These are phyloP conservation scores for Ovibos moschatus DNA, from an alignment of 2,113 vertebrate genomes.

Conservation along the genomic window DNA sequence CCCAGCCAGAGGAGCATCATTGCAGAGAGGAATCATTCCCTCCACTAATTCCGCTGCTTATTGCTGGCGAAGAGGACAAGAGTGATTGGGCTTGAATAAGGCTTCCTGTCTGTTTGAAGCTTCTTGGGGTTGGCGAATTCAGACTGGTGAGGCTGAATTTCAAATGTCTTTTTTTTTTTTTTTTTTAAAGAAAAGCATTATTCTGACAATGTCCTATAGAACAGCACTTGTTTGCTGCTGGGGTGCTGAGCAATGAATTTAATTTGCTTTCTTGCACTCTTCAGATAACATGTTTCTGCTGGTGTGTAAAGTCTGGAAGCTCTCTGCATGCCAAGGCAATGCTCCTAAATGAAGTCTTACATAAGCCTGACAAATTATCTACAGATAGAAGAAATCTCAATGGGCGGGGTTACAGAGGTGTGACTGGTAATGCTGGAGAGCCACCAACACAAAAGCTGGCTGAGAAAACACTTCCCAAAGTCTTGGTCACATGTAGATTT, in stretches of 20 bases:
- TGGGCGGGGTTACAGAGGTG: background rate
- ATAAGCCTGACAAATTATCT: conserved; percentile 48
- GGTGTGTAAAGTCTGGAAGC: conserved; percentile 35
- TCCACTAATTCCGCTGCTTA: background rate
- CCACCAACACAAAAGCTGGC: conserved; percentile 32
- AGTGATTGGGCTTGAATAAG: background rate
- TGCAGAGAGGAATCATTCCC: background rate
- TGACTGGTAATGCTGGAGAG: background rate
- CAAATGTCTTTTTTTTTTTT: background rate
- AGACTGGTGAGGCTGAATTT: background rate
- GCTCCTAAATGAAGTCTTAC: conserved; percentile 32
- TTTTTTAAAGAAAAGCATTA: background rate
- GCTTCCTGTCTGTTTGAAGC: background rate
- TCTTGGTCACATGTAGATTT: background rate
- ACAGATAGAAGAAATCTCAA: background rate
- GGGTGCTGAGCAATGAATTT: background rate
- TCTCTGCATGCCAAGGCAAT: conserved; percentile 54
- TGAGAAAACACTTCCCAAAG: conserved; percentile 9
- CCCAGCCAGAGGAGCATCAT: background rate
- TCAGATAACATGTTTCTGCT: conserved; percentile 46
- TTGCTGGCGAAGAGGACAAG: background rate
- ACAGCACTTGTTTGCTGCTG: background rate
- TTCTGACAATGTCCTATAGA: background rate
- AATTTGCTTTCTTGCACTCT: conserved; percentile 4
- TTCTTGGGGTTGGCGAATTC: background rate